Conservation (phyloP, 2,113 vertebrate genomes). For the Parus major region DNA sequence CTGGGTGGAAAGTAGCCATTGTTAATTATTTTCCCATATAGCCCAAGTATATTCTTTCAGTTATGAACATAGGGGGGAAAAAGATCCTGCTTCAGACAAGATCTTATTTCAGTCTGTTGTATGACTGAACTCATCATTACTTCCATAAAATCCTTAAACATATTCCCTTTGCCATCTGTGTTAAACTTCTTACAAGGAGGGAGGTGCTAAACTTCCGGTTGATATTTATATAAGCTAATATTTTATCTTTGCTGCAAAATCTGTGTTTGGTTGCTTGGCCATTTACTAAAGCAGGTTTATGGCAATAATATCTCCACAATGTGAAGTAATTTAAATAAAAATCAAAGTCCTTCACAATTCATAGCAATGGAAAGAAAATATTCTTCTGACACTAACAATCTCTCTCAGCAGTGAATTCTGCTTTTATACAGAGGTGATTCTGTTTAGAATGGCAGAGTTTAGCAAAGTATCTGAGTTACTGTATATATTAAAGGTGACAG, state of each 20-base stretch:
- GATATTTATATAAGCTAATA: not conserved
- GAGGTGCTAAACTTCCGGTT: not conserved
- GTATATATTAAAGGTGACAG: not conserved
- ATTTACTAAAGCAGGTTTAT: not conserved
- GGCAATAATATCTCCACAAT: not conserved
- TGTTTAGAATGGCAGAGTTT: not conserved
- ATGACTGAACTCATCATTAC: constrained; percentile 10
- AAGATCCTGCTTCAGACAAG: not conserved
- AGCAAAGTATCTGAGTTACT: not conserved
- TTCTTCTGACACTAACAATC: not conserved
- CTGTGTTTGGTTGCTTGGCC: not conserved
- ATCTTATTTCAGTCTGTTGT: constrained; percentile 8
- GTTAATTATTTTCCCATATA: constrained; percentile 45
- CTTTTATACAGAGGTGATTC: not conserved
- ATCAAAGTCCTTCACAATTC: not conserved
- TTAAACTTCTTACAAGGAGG: not conserved
- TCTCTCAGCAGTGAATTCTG: not conserved
- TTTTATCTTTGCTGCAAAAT: not conserved
- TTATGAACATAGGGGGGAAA: not conserved
- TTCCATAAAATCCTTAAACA: constrained; percentile 27
- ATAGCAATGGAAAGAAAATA: not conserved
- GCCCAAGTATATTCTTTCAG: constrained; percentile 14
- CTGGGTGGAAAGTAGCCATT: constrained; percentile 6
- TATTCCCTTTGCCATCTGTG: constrained; percentile 10
- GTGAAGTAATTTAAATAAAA: not conserved